Evolutionary conservation across 1,140 invertebrate genomes (phyloP).

Genomic region (Thaumatotibia leucotreta): DNA sequence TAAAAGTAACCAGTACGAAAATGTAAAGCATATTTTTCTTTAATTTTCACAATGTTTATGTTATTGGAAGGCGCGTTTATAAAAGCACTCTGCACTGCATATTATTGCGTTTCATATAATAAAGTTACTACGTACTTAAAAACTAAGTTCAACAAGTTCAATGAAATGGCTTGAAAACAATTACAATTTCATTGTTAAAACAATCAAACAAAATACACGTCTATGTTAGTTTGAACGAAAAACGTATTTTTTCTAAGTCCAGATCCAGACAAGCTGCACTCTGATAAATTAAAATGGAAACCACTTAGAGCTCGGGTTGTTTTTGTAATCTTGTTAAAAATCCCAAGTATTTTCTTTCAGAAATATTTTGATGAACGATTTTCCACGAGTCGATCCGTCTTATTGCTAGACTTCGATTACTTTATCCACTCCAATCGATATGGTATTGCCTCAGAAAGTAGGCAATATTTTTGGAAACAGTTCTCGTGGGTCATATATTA

Average conservation of each 20-base stretch:
- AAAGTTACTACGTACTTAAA: neutral
- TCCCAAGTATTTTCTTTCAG: neutral
- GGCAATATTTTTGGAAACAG: neutral
- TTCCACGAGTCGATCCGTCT: neutral
- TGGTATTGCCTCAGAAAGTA: neutral
- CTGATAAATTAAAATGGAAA: neutral
- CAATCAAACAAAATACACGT: neutral
- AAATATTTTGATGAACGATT: neutral
- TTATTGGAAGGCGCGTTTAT: neutral
- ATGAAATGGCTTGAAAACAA: neutral
- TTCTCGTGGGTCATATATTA: neutral
- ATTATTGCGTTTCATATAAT: neutral
- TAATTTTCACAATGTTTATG: constrained; percentile 6
- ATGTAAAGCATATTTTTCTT: neutral
- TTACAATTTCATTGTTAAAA: neutral
- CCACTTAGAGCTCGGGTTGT: neutral
- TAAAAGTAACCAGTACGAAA: neutral
- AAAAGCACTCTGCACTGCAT: neutral
- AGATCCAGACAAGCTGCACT: neutral
- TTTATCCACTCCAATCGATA: neutral
- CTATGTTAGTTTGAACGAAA: neutral
- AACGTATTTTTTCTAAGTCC: neutral
- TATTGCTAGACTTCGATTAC: neutral
- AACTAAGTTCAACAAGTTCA: neutral
- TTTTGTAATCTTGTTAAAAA: neutral